Evolutionary conservation across 2,113 vertebrate species (phyloP).

Genomic region (Eubucco bourcierii): DNA sequence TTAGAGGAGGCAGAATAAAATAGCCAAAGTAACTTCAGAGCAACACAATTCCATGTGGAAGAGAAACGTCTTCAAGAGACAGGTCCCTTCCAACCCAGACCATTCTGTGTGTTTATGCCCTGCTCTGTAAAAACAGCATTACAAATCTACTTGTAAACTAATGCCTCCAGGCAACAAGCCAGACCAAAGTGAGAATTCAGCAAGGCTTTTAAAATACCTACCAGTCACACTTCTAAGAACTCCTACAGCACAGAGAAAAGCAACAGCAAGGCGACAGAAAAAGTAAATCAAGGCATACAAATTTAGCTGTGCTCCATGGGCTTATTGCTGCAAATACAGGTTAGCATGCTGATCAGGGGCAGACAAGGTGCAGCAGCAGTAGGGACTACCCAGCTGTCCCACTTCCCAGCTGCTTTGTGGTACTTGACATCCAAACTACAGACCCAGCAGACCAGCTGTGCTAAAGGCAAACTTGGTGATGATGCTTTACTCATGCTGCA

Average conservation of each 20-base stretch:
- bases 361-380: not conserved
- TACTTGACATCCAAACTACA: rapidly evolving
- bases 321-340: rapidly evolving
- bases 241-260: not conserved
- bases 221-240: not conserved
- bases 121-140: not conserved
- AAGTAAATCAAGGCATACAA: too few relatives aligned
- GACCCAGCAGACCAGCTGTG: not conserved
- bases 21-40: not conserved
- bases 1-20: not conserved
- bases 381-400: not conserved
- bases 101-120: too few relatives aligned
- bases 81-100: too few relatives aligned
- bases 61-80: not conserved
- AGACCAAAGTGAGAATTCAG: not conserved
- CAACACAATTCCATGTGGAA: not conserved
- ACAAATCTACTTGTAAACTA: not conserved
- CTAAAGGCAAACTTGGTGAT: not conserved
- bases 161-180: not conserved
- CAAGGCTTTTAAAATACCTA: not conserved
- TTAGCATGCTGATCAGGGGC: not conserved
- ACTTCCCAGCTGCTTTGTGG: not conserved
- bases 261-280: not conserved
- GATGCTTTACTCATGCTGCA: rapidly evolving
- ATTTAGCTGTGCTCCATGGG: rapidly evolving